phyloP scores from a whole-genome alignment of 2,113 vertebrate genomes.

The Mionectes macconnelli region DNA sequence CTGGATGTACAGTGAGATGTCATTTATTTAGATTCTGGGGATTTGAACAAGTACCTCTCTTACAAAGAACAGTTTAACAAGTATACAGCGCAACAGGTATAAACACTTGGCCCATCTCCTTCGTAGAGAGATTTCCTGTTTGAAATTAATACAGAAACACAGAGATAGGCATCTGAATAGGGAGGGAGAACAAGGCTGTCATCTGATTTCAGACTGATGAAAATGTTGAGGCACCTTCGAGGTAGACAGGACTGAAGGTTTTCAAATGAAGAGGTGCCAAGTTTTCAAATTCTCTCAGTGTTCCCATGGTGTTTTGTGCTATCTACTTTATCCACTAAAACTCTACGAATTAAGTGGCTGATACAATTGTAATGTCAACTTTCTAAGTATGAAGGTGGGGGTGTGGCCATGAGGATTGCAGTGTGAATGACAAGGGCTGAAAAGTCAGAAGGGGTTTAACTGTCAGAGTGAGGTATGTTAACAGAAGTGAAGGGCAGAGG shows the following conservation, averaged over 20 bases:
- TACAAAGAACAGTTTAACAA: neutral
- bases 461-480: neutral
- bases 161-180: neutral
- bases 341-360: neutral
- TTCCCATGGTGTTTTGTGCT: neutral
- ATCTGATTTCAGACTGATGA: neutral
- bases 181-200: neutral
- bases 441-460: neutral
- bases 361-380: neutral
- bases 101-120: neutral
- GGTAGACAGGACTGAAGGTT: neutral
- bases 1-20: neutral
- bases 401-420: neutral
- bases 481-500: neutral
- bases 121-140: neutral
- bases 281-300: neutral
- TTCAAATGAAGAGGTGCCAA: neutral
- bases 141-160: neutral
- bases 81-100: neutral
- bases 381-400: neutral
- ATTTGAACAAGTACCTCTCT: neutral
- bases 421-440: neutral
- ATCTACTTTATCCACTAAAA: neutral
- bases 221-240: neutral
- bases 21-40: neutral